Evolutionary conservation across 2,888 invertebrate species (phyloP).

Genomic region (Sepiola atlantica): DNA sequence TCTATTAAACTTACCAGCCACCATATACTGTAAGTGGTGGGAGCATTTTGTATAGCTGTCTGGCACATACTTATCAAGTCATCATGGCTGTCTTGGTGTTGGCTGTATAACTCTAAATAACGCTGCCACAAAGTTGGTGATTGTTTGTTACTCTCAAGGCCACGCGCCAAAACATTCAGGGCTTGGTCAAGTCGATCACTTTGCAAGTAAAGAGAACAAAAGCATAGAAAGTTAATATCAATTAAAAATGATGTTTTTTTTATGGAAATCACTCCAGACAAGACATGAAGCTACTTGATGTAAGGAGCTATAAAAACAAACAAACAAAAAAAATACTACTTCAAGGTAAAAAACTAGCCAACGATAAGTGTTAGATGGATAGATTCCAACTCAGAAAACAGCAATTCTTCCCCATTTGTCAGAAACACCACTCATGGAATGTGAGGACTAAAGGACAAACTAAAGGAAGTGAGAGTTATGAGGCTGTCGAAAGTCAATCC

Average conservation of each 20-base stretch:
- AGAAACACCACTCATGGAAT: no score
- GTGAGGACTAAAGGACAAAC: no score
- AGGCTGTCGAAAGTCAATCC: no score
- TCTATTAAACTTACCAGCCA: conserved; percentile 68
- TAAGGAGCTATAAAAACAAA: no score
- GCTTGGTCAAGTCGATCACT: conserved; percentile 67
- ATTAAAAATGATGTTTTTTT: background rate
- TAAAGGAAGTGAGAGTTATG: no score
- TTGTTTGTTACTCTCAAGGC: conserved; percentile 70
- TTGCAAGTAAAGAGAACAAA: background rate
- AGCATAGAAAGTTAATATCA: background rate
- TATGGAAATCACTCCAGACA: no score
- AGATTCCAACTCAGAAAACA: no score
- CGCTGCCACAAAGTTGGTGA: conserved; percentile 69
- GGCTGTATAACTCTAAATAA: conserved; percentile 69
- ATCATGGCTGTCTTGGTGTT: conserved; percentile 58
- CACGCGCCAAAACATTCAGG: conserved; percentile 72
- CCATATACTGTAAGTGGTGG: conserved; percentile 70
- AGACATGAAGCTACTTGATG: no score
- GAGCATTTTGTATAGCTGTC: conserved; percentile 70
- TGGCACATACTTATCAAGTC: conserved; percentile 70
- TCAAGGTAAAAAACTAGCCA: no score
- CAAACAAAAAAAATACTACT: no score
- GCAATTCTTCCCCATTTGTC: no score
- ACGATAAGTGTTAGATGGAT: no score